Evolutionary conservation across 2,113 vertebrate species (phyloP).

Genomic region (Mirza zaza): DNA sequence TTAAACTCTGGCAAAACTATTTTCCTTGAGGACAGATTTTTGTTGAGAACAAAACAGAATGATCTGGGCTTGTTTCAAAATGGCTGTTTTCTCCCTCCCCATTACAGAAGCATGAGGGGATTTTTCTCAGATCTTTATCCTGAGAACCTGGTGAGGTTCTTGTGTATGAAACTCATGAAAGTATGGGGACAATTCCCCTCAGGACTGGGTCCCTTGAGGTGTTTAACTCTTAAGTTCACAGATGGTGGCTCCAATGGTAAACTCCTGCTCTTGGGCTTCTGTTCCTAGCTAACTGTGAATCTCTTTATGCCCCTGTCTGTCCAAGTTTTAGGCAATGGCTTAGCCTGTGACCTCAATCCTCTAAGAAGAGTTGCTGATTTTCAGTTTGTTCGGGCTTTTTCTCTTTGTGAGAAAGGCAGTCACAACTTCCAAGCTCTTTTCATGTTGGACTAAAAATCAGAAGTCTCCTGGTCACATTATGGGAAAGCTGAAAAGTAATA

Average conservation of each 20-base stretch:
- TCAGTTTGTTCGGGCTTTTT: not conserved
- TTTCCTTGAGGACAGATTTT: not conserved
- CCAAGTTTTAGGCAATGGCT: not conserved
- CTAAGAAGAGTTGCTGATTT: not conserved
- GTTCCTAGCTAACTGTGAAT: not conserved
- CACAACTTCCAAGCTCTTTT: not conserved
- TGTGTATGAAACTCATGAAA: not conserved
- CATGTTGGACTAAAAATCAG: not conserved
- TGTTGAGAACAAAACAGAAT: not conserved
- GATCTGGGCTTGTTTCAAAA: not conserved
- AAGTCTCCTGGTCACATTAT: not conserved
- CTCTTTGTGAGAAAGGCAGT: not conserved
- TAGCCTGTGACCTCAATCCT: not conserved
- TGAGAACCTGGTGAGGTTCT: not conserved
- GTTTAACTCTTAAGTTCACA: not conserved
- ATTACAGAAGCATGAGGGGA: not conserved
- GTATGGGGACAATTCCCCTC: not conserved
- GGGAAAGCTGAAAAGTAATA: not conserved
- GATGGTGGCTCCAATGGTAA: rapidly evolving
- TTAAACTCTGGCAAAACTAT: not conserved
- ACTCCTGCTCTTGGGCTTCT: not conserved
- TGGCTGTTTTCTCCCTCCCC: not conserved
- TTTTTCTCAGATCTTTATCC: not conserved
- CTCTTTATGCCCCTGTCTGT: not conserved
- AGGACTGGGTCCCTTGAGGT: not conserved